Percentiles rank a stretch among this genome's conserved stretches.
Evolutionary conservation across 92 coral and sea anemone genomes (phyloP).

Genomic region (Palythoa grandiflora): DNA sequence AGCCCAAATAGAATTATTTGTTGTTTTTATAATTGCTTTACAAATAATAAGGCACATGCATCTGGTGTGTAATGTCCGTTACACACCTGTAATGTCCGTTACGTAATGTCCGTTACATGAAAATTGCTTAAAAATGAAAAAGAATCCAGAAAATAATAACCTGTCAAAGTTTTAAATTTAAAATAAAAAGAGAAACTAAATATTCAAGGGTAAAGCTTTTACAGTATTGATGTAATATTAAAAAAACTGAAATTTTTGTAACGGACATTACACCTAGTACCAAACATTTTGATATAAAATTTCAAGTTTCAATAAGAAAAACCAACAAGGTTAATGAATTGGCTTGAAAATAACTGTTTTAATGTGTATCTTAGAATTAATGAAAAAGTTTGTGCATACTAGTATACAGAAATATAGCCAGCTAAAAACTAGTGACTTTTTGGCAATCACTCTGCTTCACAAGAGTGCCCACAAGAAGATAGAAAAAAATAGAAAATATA

Average conservation of each 20-base stretch:
- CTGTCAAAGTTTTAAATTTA: neutral
- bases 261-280: conserved; percentile 9
- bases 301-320: neutral
- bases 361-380: neutral
- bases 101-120: neutral
- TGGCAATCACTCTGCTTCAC: conserved; percentile 9
- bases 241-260: neutral
- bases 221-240: neutral
- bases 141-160: neutral
- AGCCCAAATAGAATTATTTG: neutral
- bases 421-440: neutral
- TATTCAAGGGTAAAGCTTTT: neutral
- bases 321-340: neutral
- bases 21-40: neutral
- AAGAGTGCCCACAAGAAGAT: conserved; percentile 17
- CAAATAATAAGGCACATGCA: neutral
- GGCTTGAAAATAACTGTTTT: neutral
- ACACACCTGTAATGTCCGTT: neutral
- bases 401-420: neutral
- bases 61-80: neutral
- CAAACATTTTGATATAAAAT: neutral
- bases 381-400: neutral
- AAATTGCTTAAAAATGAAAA: conserved; percentile 1
- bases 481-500: conserved; percentile 7
- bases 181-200: conserved; percentile 3